phyloP scores from a whole-genome alignment of 23 tunicate species.

The Diplosoma virens region DNA sequence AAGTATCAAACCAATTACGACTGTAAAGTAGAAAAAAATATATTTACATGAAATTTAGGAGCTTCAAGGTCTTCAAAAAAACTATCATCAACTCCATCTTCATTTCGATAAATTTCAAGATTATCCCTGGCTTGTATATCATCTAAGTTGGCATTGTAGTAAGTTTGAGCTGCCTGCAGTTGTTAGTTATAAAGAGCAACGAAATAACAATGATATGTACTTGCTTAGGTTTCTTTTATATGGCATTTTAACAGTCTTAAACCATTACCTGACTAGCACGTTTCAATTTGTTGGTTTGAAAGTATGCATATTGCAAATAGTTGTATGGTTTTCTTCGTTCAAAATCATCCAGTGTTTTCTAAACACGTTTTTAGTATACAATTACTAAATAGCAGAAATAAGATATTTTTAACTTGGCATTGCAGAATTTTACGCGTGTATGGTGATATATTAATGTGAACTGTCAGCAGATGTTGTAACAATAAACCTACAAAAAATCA shows the following conservation, averaged over 20 bases:
- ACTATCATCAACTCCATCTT: neutral
- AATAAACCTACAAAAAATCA: too few relatives aligned
- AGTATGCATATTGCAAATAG: conserved; percentile 72
- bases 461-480: too few relatives aligned
- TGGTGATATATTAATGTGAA: too few relatives aligned
- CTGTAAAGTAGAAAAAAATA: neutral
- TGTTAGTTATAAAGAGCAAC: neutral
- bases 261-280: conserved; percentile 43
- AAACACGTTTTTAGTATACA: too few relatives aligned
- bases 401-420: too few relatives aligned
- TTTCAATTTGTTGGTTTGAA: conserved; percentile 30
- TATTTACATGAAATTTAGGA: conserved; percentile 20
- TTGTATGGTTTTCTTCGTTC: conserved; percentile 55
- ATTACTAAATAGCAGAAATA: too few relatives aligned
- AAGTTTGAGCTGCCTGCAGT: conserved; percentile 53
- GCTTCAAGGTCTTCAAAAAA: conserved; percentile 62
- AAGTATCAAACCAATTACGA: neutral
- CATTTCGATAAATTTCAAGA: conserved; percentile 35
- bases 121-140: conserved; percentile 55
- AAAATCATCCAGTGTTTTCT: conserved; percentile 38
- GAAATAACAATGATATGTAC: neutral
- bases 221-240: neutral
- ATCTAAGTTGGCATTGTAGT: conserved; percentile 42
- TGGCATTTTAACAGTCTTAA: neutral
- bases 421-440: too few relatives aligned